Evolutionary conservation across 2,888 invertebrate species (phyloP).

Genomic region (Strigamia crassipes): DNA sequence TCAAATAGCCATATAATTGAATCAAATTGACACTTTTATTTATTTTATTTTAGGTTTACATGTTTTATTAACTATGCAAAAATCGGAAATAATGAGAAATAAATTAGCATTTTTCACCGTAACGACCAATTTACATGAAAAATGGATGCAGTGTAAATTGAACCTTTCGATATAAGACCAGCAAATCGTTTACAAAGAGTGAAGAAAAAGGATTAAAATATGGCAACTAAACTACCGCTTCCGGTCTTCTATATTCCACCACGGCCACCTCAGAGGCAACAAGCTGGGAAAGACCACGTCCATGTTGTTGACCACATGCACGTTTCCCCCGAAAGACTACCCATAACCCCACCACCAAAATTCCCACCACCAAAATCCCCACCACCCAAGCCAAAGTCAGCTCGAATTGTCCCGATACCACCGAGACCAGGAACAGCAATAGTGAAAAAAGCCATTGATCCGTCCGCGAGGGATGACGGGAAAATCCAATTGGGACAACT

Average conservation of each 20-base stretch:
- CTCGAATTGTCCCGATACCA: not conserved
- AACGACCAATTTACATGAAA: not conserved
- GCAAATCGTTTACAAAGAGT: not conserved
- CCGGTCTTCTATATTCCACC: conserved; percentile 10
- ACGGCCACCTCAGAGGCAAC: conserved; percentile 1
- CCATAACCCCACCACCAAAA: not conserved
- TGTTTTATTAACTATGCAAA: not conserved
- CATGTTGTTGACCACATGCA: too few species aligned
- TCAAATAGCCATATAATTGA: too few species aligned
- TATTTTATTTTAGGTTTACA: not conserved
- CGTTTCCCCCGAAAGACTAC: not conserved
- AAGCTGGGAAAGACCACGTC: conserved; percentile 17
- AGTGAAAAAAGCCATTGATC: not conserved
- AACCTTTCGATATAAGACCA: not conserved
- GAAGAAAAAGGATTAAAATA: not conserved
- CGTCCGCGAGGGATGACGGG: not conserved
- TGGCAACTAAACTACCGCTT: conserved; percentile 27
- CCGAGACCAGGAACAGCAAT: conserved; percentile 24
- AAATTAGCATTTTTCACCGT: not conserved
- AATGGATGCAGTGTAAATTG: not conserved
- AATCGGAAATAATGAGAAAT: not conserved
- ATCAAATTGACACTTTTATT: not conserved
- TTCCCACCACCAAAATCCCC: too few species aligned
- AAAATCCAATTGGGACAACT: not conserved
- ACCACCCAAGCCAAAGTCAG: not conserved